A percentile compares a stretch with the other conserved stretches of the same genome.
phyloP scores from a whole-genome alignment of 2,888 invertebrate species.

The Sarcophaga subvicina region DNA sequence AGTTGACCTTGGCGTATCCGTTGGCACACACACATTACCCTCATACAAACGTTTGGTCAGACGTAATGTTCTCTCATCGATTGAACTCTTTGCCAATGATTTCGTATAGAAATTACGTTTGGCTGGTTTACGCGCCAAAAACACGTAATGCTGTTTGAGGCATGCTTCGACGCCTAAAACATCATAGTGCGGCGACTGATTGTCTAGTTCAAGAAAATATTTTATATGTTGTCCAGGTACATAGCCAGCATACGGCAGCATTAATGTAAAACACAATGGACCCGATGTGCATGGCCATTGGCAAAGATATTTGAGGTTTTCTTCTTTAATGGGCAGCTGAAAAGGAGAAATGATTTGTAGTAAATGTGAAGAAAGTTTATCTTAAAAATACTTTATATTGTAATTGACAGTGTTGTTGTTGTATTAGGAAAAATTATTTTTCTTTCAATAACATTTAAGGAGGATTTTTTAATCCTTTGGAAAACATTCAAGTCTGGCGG shows the following conservation, averaged over 20 bases:
- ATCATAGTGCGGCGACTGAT: constrained; percentile 82
- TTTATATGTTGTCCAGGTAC: constrained; percentile 88
- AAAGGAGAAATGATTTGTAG: neutral
- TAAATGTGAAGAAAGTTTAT: no score
- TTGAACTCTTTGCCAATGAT: constrained; percentile 74
- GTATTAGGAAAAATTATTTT: no score
- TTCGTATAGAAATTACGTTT: constrained; percentile 77
- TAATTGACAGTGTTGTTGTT: no score
- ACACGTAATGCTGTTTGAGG: constrained; percentile 77
- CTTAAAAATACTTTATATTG: no score
- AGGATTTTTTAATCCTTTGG: no score
- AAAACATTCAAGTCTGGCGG: no score
- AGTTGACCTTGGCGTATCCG: constrained; percentile 88
- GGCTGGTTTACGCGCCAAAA: constrained; percentile 77
- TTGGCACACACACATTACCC: constrained; percentile 83
- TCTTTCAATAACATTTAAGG: no score
- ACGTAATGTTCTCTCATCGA: constrained; percentile 75
- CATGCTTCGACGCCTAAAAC: constrained; percentile 75
- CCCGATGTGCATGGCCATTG: constrained; percentile 79
- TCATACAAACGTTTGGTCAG: constrained; percentile 82
- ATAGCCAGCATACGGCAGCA: constrained; percentile 87
- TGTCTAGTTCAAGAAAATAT: constrained; percentile 87
- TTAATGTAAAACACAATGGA: constrained; percentile 74
- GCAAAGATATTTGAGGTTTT: constrained; percentile 77
- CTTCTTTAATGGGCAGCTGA: constrained; percentile 76